These are phyloP conservation scores for Platynereis dumerilii DNA, from an alignment of 2,888 invertebrate genomes.

Conservation along the genomic window DNA sequence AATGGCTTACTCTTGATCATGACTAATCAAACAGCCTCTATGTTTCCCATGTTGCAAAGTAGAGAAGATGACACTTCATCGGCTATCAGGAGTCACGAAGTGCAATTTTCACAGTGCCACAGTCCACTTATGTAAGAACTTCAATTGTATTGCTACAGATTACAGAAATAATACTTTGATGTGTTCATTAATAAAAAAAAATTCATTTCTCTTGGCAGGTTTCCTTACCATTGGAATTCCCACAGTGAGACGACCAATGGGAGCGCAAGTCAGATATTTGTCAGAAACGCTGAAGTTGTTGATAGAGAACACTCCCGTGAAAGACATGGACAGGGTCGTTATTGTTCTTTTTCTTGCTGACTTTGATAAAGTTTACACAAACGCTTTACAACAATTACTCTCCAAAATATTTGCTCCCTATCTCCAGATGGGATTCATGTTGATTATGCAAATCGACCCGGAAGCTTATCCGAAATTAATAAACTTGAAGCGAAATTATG, in stretches of 20 bases:
- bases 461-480: neutral
- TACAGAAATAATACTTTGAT: too few relatives aligned
- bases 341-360: slow-evolving; percentile 63
- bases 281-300: slow-evolving; percentile 58
- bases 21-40: too few relatives aligned
- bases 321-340: slow-evolving; percentile 49
- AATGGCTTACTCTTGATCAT: too few relatives aligned
- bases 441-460: neutral
- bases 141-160: too few relatives aligned
- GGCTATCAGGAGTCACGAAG: too few relatives aligned
- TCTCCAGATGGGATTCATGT: slow-evolving; percentile 57
- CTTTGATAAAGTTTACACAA: slow-evolving; percentile 46
- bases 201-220: too few relatives aligned
- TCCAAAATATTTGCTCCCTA: slow-evolving; percentile 37
- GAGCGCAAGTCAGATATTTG: slow-evolving; percentile 49
- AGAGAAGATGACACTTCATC: too few relatives aligned
- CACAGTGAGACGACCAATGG: slow-evolving; percentile 52
- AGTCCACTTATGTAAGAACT: too few relatives aligned
- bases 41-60: too few relatives aligned
- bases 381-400: slow-evolving; percentile 34
- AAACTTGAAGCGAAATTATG: neutral
- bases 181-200: too few relatives aligned
- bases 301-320: slow-evolving; percentile 49
- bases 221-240: slow-evolving; percentile 63
- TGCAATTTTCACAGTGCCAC: too few relatives aligned